Evolutionary conservation across 23 tunicate genomes (phyloP).

Genomic region (Clavelina lepadiformis): DNA sequence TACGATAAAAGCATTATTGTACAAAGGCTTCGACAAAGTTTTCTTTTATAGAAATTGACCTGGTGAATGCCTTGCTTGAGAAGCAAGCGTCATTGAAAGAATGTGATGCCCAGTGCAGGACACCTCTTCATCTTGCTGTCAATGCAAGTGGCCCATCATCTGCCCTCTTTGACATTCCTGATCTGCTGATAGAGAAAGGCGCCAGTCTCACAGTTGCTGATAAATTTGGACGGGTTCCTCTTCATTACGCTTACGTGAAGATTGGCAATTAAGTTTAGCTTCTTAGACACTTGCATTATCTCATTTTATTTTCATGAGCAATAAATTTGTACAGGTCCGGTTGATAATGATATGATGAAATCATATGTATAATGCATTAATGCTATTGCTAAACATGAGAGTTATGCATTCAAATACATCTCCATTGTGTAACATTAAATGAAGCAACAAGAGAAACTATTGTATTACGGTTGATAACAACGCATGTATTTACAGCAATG

Average conservation of each 20-base stretch:
- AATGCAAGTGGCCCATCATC: slow-evolving; percentile 85
- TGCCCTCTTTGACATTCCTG: slow-evolving; percentile 89
- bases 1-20: no score
- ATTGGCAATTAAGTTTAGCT: slow-evolving; percentile 66
- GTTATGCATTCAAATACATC: no score
- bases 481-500: no score
- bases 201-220: slow-evolving; percentile 78
- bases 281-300: no score
- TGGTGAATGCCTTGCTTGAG: slow-evolving; percentile 80
- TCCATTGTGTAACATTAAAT: no score
- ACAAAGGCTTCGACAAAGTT: not conserved
- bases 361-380: no score
- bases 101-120: slow-evolving; percentile 52
- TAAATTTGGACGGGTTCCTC: slow-evolving; percentile 77
- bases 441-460: no score
- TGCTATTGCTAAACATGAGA: no score
- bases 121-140: slow-evolving; percentile 98
- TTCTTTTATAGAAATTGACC: slow-evolving; percentile 61
- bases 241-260: slow-evolving; percentile 88
- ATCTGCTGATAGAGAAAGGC: slow-evolving; percentile 85
- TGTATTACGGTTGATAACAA: no score
- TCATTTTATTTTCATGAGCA: no score
- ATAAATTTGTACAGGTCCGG: no score
- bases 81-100: slow-evolving; percentile 80
- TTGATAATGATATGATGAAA: no score